Evolutionary conservation across 2,888 invertebrate species (phyloP), one percentile per base, ranked within the genome.

Genomic region (Phytoseiulus persimilis): DNA sequence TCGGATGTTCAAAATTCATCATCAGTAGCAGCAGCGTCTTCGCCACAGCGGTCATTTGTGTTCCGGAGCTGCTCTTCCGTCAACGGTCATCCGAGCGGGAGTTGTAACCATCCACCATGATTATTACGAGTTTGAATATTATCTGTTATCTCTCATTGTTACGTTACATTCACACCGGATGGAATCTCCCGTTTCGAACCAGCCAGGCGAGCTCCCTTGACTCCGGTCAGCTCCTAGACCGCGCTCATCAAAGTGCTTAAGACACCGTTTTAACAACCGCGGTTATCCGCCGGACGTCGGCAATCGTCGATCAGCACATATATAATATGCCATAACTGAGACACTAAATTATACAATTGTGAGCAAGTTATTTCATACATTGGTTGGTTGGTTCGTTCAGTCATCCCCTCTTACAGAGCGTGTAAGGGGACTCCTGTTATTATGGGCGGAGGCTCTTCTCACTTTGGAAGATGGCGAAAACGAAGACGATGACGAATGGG

Each of bases 301-400:
- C 46, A 46, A 2, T 11, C 65, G 65, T 65, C 65, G 28, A 65
- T 14, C 65, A 23, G 11, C 18, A 23, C 65, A 65, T 65, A 65
- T 65, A 65, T 65, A 65, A 65, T 65, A 65, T 65, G 65, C 65
- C 65, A 65, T 65, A 65, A 65, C 65, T 65, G 23, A 28, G 65
- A 65, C 65, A 65, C 65, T 65, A 65, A 65, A 65, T 65, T 65
- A 65, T 65, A 65, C 65, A 65, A 65, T 65, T 65, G 65, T 65
- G 65, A 28, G 18, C 23, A 23, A 65, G 65, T 65, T 65, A 65
- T 65, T 65, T 65, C 65, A 65, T 65, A 11, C 46, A 46, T 46
- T 65, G 11, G 65, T 65, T 65, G 11, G 28, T 65, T 65, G 11
- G 28, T 18, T 65, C 65, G 18, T 65, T 28, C 65, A 14, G 18